Evolutionary conservation across 2,113 vertebrate species (phyloP).

Genomic region (Holacanthus passer): DNA sequence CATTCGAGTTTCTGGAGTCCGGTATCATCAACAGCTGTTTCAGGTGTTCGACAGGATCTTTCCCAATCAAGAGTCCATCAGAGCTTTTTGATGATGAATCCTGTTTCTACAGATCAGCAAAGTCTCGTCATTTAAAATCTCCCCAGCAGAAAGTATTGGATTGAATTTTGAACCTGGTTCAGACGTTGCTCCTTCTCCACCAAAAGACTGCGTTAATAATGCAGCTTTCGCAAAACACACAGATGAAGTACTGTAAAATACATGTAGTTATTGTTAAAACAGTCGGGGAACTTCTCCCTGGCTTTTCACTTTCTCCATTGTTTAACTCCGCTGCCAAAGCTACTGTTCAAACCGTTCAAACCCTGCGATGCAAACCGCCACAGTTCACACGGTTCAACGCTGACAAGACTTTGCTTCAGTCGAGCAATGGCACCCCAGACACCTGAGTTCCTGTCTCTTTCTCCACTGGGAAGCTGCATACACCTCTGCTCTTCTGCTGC

Average conservation of each 20-base stretch:
- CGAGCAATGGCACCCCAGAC: slow-evolving; percentile 53
- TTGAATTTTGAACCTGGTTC: slow-evolving; percentile 9
- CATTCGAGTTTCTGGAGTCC: not conserved
- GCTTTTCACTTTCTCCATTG: slow-evolving; percentile 12
- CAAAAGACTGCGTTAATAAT: not conserved
- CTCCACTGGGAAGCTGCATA: slow-evolving; percentile 63
- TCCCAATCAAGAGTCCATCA: not conserved
- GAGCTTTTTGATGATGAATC: slow-evolving; percentile 1
- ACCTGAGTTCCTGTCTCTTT: slow-evolving; percentile 48
- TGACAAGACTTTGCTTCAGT: slow-evolving; percentile 63
- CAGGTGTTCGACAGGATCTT: not conserved
- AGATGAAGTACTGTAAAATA: not conserved
- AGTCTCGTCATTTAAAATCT: slow-evolving; percentile 7
- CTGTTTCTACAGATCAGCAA: slow-evolving; percentile 20
- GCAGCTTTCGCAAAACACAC: not conserved
- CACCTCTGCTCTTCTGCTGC: slow-evolving; percentile 68
- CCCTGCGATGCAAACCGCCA: slow-evolving; percentile 43
- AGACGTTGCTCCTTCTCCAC: not conserved
- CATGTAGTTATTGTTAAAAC: slow-evolving; percentile 4
- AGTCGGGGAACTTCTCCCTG: slow-evolving; percentile 28
- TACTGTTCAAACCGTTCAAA: slow-evolving; percentile 13
- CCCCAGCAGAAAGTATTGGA: not conserved
- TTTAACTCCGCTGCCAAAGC: slow-evolving; percentile 30
- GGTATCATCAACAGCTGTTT: slow-evolving; percentile 17
- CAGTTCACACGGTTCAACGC: slow-evolving; percentile 62